phyloP scores from a whole-genome alignment of 2,113 vertebrate species.

The Strigops habroptila region DNA sequence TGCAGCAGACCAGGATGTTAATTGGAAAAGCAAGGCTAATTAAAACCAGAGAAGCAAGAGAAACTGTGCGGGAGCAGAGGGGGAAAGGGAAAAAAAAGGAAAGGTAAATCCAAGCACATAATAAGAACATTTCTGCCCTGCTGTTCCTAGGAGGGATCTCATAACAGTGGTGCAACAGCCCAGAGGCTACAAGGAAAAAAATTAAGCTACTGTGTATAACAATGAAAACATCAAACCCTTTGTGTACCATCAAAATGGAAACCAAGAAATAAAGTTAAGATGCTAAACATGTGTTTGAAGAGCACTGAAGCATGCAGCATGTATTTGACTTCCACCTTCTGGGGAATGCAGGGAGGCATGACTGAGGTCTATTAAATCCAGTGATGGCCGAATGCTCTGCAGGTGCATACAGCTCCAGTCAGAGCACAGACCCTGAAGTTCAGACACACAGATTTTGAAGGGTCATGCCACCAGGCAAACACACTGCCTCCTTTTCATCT shows the following conservation, averaged over 20 bases:
- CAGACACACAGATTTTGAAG: background rate
- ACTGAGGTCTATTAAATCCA: slow-evolving; percentile 25
- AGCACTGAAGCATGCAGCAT: slow-evolving; percentile 17
- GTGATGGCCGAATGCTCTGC: background rate
- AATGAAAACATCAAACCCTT: slow-evolving; percentile 55
- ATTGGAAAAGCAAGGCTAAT: slow-evolving; percentile 56
- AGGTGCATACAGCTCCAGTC: background rate
- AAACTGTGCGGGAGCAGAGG: background rate
- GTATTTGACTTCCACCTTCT: slow-evolving; percentile 43
- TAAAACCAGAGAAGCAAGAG: slow-evolving; percentile 30
- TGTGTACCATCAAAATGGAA: slow-evolving; percentile 56
- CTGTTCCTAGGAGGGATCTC: slow-evolving; percentile 38
- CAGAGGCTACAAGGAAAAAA: slow-evolving; percentile 52
- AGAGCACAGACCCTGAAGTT: background rate
- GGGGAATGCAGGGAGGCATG: slow-evolving; percentile 3
- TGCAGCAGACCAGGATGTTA: slow-evolving; percentile 21
- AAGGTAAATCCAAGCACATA: slow-evolving; percentile 3
- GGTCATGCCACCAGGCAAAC: background rate
- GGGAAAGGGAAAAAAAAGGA: background rate
- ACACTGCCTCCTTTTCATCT: fast-evolving
- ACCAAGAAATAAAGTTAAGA: slow-evolving; percentile 61
- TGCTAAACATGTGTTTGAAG: slow-evolving; percentile 55
- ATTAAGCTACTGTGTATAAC: slow-evolving; percentile 50
- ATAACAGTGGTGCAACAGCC: slow-evolving; percentile 40
- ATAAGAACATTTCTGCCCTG: slow-evolving; percentile 22